Evolutionary conservation across 2,113 vertebrate species (phyloP).

Genomic region (Ciconia stormi): DNA sequence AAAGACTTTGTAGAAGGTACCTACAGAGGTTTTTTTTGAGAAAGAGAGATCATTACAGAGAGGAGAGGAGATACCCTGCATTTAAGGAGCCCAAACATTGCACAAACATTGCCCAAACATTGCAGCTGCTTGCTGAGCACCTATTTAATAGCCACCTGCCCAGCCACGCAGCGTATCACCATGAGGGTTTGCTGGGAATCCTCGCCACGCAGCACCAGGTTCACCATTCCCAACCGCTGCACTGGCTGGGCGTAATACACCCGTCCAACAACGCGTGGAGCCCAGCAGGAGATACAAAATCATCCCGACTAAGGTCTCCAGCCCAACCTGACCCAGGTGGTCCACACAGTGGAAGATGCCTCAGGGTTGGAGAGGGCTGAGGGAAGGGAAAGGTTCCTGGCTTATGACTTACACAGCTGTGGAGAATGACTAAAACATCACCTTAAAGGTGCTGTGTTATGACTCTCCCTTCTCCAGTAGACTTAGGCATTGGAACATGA

Average conservation of each 20-base stretch:
- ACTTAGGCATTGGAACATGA: background rate
- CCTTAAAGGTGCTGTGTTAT: background rate
- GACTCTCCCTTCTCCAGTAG: background rate
- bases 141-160: background rate
- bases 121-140: background rate
- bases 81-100: background rate
- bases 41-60: background rate
- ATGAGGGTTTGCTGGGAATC: background rate
- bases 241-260: background rate
- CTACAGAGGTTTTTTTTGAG: background rate
- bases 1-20: background rate
- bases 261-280: rapidly evolving
- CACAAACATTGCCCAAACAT: too few relatives aligned
- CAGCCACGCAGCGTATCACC: background rate
- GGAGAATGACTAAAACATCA: background rate
- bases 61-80: background rate
- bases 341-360: background rate
- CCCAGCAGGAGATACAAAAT: background rate
- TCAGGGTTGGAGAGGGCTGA: background rate
- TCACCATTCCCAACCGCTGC: rapidly evolving
- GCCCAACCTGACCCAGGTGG: background rate
- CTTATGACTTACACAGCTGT: background rate
- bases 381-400: background rate
- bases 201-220: background rate
- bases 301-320: background rate